Base-by-base conservation (phyloP, 2,888 invertebrate species). In the Apotomis turbidana region DNA sequence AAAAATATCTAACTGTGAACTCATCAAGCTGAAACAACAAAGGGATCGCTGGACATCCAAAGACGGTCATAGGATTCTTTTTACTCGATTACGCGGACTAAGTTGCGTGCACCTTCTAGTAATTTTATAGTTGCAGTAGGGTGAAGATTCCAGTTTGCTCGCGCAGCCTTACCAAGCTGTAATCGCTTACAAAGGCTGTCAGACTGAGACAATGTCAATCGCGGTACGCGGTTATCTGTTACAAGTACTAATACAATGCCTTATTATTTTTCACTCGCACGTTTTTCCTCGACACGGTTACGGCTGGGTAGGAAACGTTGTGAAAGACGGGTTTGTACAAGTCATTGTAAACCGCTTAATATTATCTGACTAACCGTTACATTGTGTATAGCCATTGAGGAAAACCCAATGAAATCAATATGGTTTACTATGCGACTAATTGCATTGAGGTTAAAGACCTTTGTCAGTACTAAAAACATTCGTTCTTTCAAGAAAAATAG, bases 261-360 rank as follows among this genome's bases (percentile, higher is more conserved):
- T 87, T 87, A 88, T 90, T 90, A 90, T 91, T 88, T 88, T 84
- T 83, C 80, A 80, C 78, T 90, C 92, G 90, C 92, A 93, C 92
- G 93, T 91, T 93, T 92, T 92, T 91, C 90, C 88, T 91, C 89
- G 89, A 87, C 87, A 88, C 84, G 81, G 89, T 90, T 90, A 90
- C 88, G 86, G 82, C 81, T 86, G 80, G 80, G 80, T 85, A 84
- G 85, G 84, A 87, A 87, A 83, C 81, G 86, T 91, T 90, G 86
- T 85, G 91, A 89, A 92, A 91, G 76, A 80, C 68, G 64, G 69
- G 68, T 61, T 73, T 58, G 64, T 73, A 71, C 62, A 64, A 68
- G 64, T 70, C 62, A 72, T 75, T 72, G 70, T 70, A 70, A 67
- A 69, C 55, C 60, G 63, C 70, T 59, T 68, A 64, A 72, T 68